These are phyloP conservation scores for Charina bottae DNA, from an alignment of 2,113 vertebrate genomes.

Conservation along the genomic window DNA sequence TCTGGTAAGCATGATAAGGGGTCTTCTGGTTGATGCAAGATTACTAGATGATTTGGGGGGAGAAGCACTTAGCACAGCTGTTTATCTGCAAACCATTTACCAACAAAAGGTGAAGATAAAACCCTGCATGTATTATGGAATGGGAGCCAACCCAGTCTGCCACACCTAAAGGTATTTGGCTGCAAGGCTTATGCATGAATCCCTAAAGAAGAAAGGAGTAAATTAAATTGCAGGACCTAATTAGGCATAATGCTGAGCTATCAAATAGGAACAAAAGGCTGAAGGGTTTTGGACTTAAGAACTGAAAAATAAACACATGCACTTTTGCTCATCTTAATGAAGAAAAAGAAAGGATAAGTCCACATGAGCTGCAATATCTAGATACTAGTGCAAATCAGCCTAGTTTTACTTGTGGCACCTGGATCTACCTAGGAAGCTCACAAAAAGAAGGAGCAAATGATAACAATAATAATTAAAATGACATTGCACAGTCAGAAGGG, in stretches of 20 bases:
- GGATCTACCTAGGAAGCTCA: background rate
- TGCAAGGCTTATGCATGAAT: background rate
- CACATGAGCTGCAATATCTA: background rate
- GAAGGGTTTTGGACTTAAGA: background rate
- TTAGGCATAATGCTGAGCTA: background rate
- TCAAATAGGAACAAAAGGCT: background rate
- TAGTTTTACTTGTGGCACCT: background rate
- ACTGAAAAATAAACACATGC: background rate
- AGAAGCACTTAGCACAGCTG: background rate
- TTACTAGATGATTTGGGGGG: background rate
- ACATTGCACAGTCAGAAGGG: background rate
- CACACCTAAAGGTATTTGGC: background rate
- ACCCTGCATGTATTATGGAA: background rate
- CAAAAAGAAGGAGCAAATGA: background rate
- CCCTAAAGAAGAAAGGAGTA: background rate
- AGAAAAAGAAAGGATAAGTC: background rate
- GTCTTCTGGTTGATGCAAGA: background rate
- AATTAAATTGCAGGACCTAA: background rate
- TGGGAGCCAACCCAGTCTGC: background rate
- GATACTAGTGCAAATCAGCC: background rate
- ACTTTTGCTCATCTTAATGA: too few relatives aligned
- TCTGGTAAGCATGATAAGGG: background rate
- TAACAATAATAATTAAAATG: background rate
- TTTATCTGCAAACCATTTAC: background rate
- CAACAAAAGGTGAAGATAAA: background rate